Evolutionary conservation across 2,888 invertebrate species (phyloP).

Genomic region (Apomyelois bistriatella): DNA sequence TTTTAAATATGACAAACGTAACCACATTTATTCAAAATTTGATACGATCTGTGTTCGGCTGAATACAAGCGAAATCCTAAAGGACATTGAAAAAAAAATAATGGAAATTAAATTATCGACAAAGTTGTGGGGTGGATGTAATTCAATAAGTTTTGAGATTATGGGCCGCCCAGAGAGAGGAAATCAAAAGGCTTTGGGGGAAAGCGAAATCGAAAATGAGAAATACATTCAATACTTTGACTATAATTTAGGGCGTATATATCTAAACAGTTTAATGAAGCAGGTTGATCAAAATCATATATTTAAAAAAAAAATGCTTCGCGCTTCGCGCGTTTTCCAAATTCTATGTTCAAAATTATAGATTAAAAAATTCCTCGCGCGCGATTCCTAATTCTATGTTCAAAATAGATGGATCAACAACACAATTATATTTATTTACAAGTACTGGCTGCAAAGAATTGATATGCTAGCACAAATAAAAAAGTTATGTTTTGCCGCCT

Average conservation of each 20-base stretch:
- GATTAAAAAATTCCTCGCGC: too few relatives aligned
- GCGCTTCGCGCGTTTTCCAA: too few relatives aligned
- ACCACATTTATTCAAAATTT: background rate
- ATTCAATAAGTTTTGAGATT: constrained; percentile 11
- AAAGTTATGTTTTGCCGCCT: too few relatives aligned
- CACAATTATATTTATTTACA: too few relatives aligned
- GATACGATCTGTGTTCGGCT: background rate
- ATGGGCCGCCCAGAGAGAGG: background rate
- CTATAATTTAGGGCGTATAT: background rate
- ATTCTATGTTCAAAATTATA: too few relatives aligned
- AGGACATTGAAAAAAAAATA: constrained; percentile 9
- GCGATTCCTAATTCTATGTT: too few relatives aligned
- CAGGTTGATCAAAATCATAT: too few relatives aligned
- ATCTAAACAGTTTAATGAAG: too few relatives aligned
- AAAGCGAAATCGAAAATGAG: constrained; percentile 1
- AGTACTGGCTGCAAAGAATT: too few relatives aligned
- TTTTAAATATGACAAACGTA: background rate
- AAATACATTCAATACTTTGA: background rate
- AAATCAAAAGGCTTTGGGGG: constrained; percentile 2
- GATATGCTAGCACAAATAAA: too few relatives aligned
- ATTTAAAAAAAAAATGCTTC: too few relatives aligned
- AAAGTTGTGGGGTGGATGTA: constrained; percentile 2
- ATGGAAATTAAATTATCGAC: constrained; percentile 10
- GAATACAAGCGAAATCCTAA: background rate
- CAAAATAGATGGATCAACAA: too few relatives aligned